phyloP scores from a whole-genome alignment of 2,888 invertebrate genomes.

The Diaphora mendica region DNA sequence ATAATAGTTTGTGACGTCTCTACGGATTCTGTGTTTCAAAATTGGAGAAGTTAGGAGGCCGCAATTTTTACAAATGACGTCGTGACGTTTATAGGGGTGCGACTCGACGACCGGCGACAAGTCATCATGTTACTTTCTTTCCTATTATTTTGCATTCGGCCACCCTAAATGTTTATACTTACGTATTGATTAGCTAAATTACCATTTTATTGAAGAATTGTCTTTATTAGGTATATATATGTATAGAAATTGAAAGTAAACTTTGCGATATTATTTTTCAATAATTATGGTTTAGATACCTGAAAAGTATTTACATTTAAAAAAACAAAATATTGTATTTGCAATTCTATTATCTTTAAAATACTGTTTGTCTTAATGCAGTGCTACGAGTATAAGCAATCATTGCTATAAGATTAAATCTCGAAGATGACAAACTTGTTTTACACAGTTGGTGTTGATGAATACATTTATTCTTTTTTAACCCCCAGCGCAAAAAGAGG shows the following conservation, averaged over 20 bases:
- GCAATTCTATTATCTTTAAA: neutral
- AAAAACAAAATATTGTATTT: neutral
- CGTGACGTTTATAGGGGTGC: constrained; percentile 85
- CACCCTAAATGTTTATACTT: constrained; percentile 71
- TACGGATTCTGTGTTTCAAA: constrained; percentile 65
- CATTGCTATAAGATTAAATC: neutral
- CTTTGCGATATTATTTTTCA: neutral
- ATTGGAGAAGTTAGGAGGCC: constrained; percentile 83
- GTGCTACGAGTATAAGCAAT: neutral
- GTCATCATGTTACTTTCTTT: constrained; percentile 85
- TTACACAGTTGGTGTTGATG: neutral
- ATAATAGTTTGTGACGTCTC: constrained; percentile 51
- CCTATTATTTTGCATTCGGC: constrained; percentile 79
- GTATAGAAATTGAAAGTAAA: neutral
- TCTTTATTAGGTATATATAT: constrained; percentile 10
- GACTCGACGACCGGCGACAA: constrained; percentile 71
- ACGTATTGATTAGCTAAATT: constrained; percentile 65
- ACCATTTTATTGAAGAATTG: constrained; percentile 36
- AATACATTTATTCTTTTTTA: neutral
- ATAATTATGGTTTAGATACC: neutral
- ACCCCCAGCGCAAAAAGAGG: no score
- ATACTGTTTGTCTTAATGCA: neutral
- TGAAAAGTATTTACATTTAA: no score
- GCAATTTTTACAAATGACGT: constrained; percentile 87
- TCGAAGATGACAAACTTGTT: neutral